Evolutionary conservation across 2,888 invertebrate species (phyloP).

Genomic region (Galeruca laticollis): DNA sequence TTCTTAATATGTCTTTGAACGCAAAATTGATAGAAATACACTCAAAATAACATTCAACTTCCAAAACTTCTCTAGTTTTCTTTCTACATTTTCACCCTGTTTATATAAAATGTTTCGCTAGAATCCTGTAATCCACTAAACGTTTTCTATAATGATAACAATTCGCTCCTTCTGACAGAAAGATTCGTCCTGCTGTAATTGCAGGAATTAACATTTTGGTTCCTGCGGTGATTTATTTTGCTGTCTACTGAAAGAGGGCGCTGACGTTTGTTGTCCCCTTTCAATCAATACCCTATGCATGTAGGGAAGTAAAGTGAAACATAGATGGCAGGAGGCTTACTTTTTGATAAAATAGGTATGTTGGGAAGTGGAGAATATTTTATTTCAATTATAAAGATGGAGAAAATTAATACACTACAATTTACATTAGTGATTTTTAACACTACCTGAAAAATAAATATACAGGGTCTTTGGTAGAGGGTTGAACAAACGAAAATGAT

Average conservation of each 20-base stretch:
- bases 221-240: neutral
- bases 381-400: no score
- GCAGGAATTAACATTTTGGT: constrained; percentile 7
- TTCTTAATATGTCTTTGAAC: no score
- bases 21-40: no score
- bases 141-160: neutral
- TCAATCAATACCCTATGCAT: neutral
- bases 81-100: no score
- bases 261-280: neutral
- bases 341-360: neutral
- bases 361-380: no score
- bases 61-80: no score
- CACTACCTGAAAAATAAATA: no score
- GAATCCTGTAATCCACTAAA: neutral
- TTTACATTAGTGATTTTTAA: no score
- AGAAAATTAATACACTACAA: no score
- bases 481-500: no score
- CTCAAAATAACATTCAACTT: no score
- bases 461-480: no score
- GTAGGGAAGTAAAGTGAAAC: neutral
- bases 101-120: neutral
- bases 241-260: constrained; percentile 4
- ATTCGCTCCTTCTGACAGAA: neutral
- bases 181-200: neutral
- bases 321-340: constrained; percentile 8